Percentiles rank a stretch among this genome's conserved stretches.
phyloP scores from a whole-genome alignment of 2,888 invertebrate species.

The Caenorhabditis afra region DNA sequence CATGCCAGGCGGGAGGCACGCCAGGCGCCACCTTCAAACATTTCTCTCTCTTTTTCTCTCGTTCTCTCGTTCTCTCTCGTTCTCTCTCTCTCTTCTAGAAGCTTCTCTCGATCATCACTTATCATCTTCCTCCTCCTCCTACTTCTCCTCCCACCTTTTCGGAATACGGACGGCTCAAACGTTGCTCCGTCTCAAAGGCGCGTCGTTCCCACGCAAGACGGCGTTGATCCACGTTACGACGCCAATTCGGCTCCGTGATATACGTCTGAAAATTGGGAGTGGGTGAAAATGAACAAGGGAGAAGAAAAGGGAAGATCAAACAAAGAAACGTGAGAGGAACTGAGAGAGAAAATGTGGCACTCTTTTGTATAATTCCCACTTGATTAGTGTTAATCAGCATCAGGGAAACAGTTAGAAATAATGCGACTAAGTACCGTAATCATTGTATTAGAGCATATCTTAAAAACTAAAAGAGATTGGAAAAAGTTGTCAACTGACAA shows the following conservation, averaged over 20 bases:
- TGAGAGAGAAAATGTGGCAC: too few species aligned
- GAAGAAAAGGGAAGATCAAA: neutral
- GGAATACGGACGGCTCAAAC: conserved; percentile 71
- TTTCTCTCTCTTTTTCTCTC: conserved; percentile 24
- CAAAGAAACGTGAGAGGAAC: conserved; percentile 35
- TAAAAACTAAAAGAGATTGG: too few species aligned
- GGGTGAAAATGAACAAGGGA: neutral
- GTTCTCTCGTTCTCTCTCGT: conserved; percentile 34
- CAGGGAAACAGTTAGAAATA: too few species aligned
- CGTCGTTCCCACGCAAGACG: conserved; percentile 75
- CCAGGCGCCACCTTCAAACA: conserved; percentile 63
- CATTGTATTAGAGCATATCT: too few species aligned
- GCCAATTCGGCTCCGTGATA: conserved; percentile 77
- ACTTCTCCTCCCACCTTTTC: conserved; percentile 69
- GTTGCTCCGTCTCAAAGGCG: conserved; percentile 73
- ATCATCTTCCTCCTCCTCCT: neutral
- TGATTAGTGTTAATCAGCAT: too few species aligned
- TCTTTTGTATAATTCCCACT: too few species aligned
- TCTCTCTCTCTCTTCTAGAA: conserved; percentile 20
- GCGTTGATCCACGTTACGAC: conserved; percentile 73
- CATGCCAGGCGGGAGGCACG: conserved; percentile 75
- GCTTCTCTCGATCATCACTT: conserved; percentile 4
- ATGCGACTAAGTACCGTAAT: too few species aligned
- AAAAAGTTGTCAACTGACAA: too few species aligned
- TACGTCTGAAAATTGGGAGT: conserved; percentile 68